Base-by-base conservation (phyloP, 2,888 invertebrate genomes). In the Blera fallax region DNA sequence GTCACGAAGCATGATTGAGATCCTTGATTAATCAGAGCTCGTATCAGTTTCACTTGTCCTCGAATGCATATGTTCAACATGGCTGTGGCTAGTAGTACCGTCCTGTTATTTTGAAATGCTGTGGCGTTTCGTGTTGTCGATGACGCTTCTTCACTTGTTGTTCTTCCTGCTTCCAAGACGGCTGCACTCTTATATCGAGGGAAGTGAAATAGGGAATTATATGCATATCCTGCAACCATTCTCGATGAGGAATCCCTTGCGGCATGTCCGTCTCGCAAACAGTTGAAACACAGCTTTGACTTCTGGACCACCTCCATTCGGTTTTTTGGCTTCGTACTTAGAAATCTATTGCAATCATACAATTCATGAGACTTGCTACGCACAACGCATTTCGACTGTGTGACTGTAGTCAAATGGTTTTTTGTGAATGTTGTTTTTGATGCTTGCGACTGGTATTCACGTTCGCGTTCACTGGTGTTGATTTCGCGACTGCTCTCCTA, bases 201-300 rank as follows among this genome's bases (percentile, higher is more conserved):
- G 24, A 24, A 24, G 4, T 24, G 4, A 24, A 24, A 4, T 24
- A 24, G 24, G 4, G 24, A 24, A 24, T 24, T 24, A 24, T 24
- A 24, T 24, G 24, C 24, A 24, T 24, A 24, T 24, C 24, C 24
- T 24, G 24, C 24, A 24, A 24, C 24, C 24, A 2, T 24, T 24
- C 24, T 24, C 24, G 4, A 24, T 24, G 16, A 11, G 16, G 45
- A 64, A 11, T 64, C 48, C 18, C 34, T 48, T 16, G 27, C 65
- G 0, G 64, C 45, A 45, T 65, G 24, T 27, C 45, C 62, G 16
- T 48, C 48, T 21, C 16, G 65, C 34, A 48, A 65, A 14, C 48
- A 65, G 52, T 67, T 67, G 50, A 67, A 52, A 52, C 37, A 67
- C 52, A 67, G 67, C 32, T 34, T 67, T 18, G 67, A 24, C 34